phyloP scores from a whole-genome alignment of 2,797 vertebrate species.

The Diplodus sargus region DNA sequence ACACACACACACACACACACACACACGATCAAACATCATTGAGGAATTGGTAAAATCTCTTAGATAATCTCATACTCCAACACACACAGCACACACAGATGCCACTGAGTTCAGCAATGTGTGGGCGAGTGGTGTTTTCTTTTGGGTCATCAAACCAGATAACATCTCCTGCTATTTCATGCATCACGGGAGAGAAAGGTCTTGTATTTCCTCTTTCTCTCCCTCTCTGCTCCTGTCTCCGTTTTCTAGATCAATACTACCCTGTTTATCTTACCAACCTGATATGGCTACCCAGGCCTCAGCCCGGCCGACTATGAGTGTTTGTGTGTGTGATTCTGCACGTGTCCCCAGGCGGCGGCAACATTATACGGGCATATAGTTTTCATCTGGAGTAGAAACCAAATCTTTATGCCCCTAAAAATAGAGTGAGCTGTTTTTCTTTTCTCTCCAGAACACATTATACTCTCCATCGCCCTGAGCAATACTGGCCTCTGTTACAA shows the following conservation, averaged over 20 bases:
- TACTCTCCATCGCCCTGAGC: conserved; percentile 67
- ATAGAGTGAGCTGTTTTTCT: conserved; percentile 71
- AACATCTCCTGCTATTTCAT: conserved; percentile 77
- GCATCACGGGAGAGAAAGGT: conserved; percentile 53
- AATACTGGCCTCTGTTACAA: conserved; percentile 57
- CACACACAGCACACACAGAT: conserved; percentile 19
- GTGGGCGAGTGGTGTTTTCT: conserved; percentile 57
- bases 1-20: not conserved
- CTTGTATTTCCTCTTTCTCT: conserved; percentile 58
- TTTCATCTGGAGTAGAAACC: conserved; percentile 80
- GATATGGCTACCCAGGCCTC: conserved; percentile 60
- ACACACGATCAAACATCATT: conserved; percentile 28
- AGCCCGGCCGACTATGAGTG: conserved; percentile 42
- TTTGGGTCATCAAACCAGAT: conserved; percentile 66
- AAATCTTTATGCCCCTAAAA: conserved; percentile 81
- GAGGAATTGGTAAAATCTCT: conserved; percentile 32
- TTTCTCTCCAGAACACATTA: conserved; percentile 73
- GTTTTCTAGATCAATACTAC: conserved; percentile 78
- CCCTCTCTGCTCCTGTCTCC: conserved; percentile 53
- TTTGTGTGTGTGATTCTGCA: conserved; percentile 39
- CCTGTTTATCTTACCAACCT: conserved; percentile 70
- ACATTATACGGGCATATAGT: conserved; percentile 77
- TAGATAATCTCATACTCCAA: conserved; percentile 26
- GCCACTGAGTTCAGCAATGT: conserved; percentile 37
- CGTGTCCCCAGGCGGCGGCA: conserved; percentile 69